Base-by-base conservation (phyloP, 2,888 invertebrate species). In the Coenonympha glycerion region DNA sequence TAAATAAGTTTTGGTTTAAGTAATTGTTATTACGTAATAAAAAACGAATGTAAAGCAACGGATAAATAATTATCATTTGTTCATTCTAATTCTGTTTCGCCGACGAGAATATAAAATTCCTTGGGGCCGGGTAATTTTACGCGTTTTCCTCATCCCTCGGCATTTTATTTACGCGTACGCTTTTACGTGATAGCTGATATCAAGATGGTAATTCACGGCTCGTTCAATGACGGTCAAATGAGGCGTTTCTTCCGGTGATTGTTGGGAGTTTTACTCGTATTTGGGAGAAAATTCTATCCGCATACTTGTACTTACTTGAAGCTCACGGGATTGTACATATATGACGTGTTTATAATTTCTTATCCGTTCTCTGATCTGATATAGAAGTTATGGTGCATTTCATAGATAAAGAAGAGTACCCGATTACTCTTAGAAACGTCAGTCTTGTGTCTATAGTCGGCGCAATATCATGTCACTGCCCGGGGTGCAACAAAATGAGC, bases 161-260 rank as follows among this genome's bases (percentile, higher is more conserved):
- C 28, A 30, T 47, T 30, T 18, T 47, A 37, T 39, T 47, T 47
- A 47, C 30, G 37, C 39, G 39, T 24, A 37, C 33, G 18, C 37
- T 47, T 39, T 36, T 21, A 21, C 37, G 28, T 37, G 47, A 30
- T 37, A 26, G 30, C 45, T 22, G 45, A 45, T 24, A 45, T 39
- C 37, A 47, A 39, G 24, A 39, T 24, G 39, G 37, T 30, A 26
- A 30, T 30, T 47, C 37, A 21, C 37, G 30, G 21, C 15, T 47
- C 37, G 37, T n/a, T 16, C 47, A 47, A 22, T 30, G 30, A 2
- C 13, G 30, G 30, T 39, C 21, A 37, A 37, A 46, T 46, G 46
- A 37, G 46, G 19, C 36, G 18, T 19, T 28, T 18, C 6, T 36
- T 11, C 15, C 21, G 24, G 15, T 39, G 9, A 26, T 36, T 46